Evolutionary conservation across 2,797 vertebrate species (phyloP).

Genomic region (Paguma larvata): DNA sequence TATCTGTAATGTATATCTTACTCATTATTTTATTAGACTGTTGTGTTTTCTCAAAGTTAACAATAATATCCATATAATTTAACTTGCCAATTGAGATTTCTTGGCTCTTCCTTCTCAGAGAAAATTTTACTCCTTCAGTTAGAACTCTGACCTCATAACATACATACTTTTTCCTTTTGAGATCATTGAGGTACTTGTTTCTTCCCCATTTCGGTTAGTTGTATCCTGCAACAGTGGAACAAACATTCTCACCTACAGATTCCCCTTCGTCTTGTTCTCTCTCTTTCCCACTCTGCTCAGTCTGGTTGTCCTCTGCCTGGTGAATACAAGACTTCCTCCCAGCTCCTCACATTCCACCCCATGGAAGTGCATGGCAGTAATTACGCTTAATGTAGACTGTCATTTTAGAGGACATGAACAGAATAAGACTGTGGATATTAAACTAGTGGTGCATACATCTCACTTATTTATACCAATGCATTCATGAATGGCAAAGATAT

Average conservation of each 20-base stretch:
- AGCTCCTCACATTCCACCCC: background rate
- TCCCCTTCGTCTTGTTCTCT: background rate
- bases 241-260: background rate
- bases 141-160: background rate
- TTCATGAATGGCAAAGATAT: background rate
- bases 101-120: background rate
- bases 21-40: conserved; percentile 3
- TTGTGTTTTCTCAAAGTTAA: conserved; percentile 14
- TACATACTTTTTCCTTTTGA: background rate
- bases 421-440: background rate
- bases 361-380: background rate
- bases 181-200: background rate
- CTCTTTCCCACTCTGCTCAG: background rate
- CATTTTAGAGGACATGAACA: background rate
- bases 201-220: conserved; percentile 32
- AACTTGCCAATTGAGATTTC: background rate
- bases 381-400: background rate
- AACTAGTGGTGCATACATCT: background rate
- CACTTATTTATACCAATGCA: background rate
- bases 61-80: background rate
- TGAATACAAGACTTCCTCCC: background rate
- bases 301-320: background rate
- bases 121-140: background rate
- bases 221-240: background rate
- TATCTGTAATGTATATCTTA: background rate